phyloP scores from a whole-genome alignment of 2,888 invertebrate genomes.

The Bellardia pandia region DNA sequence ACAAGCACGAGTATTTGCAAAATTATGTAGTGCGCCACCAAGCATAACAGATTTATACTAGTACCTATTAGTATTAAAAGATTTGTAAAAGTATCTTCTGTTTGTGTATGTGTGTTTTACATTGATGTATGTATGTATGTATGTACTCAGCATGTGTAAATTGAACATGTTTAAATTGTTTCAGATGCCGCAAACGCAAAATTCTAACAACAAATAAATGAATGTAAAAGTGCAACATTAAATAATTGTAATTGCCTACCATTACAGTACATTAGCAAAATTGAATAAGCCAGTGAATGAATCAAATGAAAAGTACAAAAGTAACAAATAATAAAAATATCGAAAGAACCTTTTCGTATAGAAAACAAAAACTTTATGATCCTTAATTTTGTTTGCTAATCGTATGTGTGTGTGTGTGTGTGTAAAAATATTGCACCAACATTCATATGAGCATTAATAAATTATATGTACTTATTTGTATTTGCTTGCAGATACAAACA shows the following conservation, averaged over 20 bases:
- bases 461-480: slow-evolving; percentile 7
- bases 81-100: background rate
- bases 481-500: slow-evolving; percentile 19
- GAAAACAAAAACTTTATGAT: slow-evolving; percentile 52
- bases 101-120: background rate
- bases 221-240: slow-evolving; percentile 68
- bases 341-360: slow-evolving; percentile 15
- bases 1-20: slow-evolving; percentile 11
- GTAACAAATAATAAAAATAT: slow-evolving; percentile 35
- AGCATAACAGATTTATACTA: slow-evolving; percentile 69
- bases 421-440: background rate
- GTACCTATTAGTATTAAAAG: slow-evolving; percentile 41
- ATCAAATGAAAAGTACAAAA: slow-evolving; percentile 5
- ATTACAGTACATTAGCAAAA: slow-evolving; percentile 83
- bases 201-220: slow-evolving; percentile 50
- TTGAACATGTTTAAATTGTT: slow-evolving; percentile 58
- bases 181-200: slow-evolving; percentile 42
- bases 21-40: slow-evolving; percentile 55
- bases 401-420: no score
- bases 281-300: slow-evolving; percentile 77
- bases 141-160: background rate
- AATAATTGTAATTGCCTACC: slow-evolving; percentile 72
- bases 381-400: slow-evolving; percentile 35
- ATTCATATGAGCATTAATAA: slow-evolving; percentile 56
- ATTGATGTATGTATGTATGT: no score